Conservation (phyloP, 2,888 invertebrate species). For the Iselma pallidipennis region DNA sequence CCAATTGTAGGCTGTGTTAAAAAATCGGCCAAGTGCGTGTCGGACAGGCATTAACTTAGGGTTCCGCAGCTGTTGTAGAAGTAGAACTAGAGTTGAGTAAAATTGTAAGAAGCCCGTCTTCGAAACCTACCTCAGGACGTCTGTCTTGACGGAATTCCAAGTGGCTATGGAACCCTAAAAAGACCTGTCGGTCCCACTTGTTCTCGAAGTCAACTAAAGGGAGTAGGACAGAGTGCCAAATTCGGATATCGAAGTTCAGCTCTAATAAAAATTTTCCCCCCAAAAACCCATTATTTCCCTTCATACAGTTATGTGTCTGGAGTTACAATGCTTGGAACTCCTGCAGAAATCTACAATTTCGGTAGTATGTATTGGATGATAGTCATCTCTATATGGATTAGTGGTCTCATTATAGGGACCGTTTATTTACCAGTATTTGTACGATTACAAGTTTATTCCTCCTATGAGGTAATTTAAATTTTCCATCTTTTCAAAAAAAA, state of each 20-base stretch:
- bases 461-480: constrained; percentile 80
- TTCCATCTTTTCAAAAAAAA: not conserved
- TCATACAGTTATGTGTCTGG: constrained; percentile 79
- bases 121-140: no score
- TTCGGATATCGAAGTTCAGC: not conserved
- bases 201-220: no score
- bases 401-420: constrained; percentile 67
- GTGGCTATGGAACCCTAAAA: no score
- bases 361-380: constrained; percentile 84
- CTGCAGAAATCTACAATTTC: constrained; percentile 84
- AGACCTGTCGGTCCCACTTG: no score
- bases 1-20: no score
- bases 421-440: constrained; percentile 84
- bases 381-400: constrained; percentile 69
- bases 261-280: not conserved
- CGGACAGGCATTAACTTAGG: no score
- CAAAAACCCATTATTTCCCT: constrained; percentile 9
- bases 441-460: constrained; percentile 74
- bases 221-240: no score
- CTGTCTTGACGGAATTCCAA: no score
- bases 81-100: no score
- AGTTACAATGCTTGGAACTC: constrained; percentile 84
- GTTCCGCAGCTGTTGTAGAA: no score
- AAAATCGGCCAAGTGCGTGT: no score
- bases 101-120: no score